Evolutionary conservation across 2,888 invertebrate genomes (phyloP).

Genomic region (Lordiphosa fenestrarum): DNA sequence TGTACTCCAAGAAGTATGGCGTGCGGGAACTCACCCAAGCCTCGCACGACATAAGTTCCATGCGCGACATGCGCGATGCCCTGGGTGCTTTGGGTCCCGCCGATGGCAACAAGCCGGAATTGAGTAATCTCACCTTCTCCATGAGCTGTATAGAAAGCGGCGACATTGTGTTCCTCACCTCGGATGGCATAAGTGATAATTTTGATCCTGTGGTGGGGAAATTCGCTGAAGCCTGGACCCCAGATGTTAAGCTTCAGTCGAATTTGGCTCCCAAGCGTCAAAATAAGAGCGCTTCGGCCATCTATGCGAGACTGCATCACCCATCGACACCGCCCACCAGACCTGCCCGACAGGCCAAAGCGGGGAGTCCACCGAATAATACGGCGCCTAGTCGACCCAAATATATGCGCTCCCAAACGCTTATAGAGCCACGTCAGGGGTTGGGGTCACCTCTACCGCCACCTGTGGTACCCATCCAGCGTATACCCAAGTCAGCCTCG

Average conservation of each 20-base stretch:
- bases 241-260: conserved; percentile 73
- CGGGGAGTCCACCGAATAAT: conserved; percentile 47
- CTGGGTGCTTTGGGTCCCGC: conserved; percentile 93
- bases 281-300: conserved; percentile 79
- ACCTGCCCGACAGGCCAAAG: conserved; percentile 45
- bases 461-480: conserved; percentile 40
- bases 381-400: conserved; percentile 78
- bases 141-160: conserved; percentile 89
- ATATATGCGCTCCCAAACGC: conserved; percentile 80
- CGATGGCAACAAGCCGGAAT: conserved; percentile 90
- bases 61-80: conserved; percentile 94
- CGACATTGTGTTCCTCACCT: conserved; percentile 92
- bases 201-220: conserved; percentile 95
- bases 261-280: conserved; percentile 77
- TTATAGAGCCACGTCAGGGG: conserved; percentile 78
- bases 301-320: conserved; percentile 77
- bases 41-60: conserved; percentile 89
- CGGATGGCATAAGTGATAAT: conserved; percentile 95
- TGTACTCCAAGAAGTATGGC: conserved; percentile 88
- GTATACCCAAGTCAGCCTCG: conserved; percentile 81
- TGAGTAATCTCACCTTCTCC: conserved; percentile 92
- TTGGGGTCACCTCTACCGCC: conserved; percentile 35
- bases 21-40: conserved; percentile 91
- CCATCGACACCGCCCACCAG: conserved; percentile 55
- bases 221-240: conserved; percentile 84